Evolutionary conservation across 1,140 invertebrate genomes (phyloP), one percentile per base, ranked within the genome.

Genomic region (Acromyrmex echinatior): DNA sequence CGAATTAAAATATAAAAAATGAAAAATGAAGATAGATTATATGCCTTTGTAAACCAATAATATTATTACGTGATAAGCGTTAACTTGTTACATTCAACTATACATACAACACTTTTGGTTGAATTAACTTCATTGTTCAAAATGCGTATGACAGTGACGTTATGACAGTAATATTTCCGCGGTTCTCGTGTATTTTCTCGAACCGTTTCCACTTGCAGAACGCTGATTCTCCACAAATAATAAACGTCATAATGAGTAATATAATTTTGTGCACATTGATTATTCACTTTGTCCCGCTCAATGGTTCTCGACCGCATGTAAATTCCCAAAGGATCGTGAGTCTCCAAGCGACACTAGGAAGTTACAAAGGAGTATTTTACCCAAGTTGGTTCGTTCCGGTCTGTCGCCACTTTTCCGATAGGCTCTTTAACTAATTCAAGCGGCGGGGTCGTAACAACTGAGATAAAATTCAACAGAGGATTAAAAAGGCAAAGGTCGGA

Each of bases 361-460:
- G n/a, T n/a, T n/a, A n/a, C 90, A 71, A 65, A 92, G 88, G 91
- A 87, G 88, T 88, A 53, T 92, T 93, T 92, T 88, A 82, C 60
- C 90, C 63, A 87, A 91, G 91, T 92, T 90, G 86, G 78, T 89
- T 92, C 91, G 86, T 93, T 93, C 88, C 87, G 84, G 88, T 92
- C 90, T 93, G 88, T 88, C 89, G 89, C 88, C 70, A 87, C 87
- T 92, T 93, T 92, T 92, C 84, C 87, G 87, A 92, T 93, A 91
- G 87, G 82, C 87, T 91, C 85, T 93, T 93, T 89, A 92, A 93
- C 88, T 91, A 93, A 93, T 92, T 93, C 90, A 92, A 85, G 88
- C 87, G 68, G 56, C 60, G 28, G 56, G 58, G 62, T 39, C 51
- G 63, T n/a, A 18, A 58, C 21, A 60, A 49, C 39, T 28, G 31